A percentile compares a stretch with the other conserved stretches of the same genome.
Conservation (phyloP, 2,113 vertebrate genomes). For the Cavia porcellus region DNA sequence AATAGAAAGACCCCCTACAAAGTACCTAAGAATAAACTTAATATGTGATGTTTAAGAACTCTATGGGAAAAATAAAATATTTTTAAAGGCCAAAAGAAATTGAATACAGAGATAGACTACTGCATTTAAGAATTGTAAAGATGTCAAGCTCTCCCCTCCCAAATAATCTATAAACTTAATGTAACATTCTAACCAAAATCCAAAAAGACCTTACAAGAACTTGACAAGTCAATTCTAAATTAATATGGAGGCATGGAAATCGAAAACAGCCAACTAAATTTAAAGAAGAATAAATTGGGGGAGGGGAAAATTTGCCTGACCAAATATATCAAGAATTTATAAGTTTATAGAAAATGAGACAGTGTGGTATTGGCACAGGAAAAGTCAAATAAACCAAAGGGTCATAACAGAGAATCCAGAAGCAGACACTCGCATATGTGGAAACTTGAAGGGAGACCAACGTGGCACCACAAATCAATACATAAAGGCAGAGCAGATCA, state of each 20-base stretch:
- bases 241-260: constrained; percentile 44
- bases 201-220: constrained; percentile 32
- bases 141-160: background rate
- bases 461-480: background rate
- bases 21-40: constrained; percentile 40
- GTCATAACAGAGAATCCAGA: constrained; percentile 40
- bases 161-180: constrained; percentile 8
- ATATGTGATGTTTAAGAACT: constrained; percentile 35
- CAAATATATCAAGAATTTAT: constrained; percentile 70
- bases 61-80: constrained; percentile 59
- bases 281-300: constrained; percentile 43
- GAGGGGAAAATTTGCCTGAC: background rate
- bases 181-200: constrained; percentile 57
- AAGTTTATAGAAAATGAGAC: constrained; percentile 55
- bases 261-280: constrained; percentile 52
- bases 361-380: constrained; percentile 64
- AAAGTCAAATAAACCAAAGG: constrained; percentile 38
- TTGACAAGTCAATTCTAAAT: constrained; percentile 66
- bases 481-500: background rate
- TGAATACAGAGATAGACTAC: background rate
- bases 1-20: background rate
- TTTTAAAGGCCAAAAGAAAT: constrained; percentile 9
- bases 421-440: constrained; percentile 40
- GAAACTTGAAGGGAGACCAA: constrained; percentile 70
- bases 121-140: constrained; percentile 15